Conservation (phyloP, 2,113 vertebrate species). For the Abramis brama region DNA sequence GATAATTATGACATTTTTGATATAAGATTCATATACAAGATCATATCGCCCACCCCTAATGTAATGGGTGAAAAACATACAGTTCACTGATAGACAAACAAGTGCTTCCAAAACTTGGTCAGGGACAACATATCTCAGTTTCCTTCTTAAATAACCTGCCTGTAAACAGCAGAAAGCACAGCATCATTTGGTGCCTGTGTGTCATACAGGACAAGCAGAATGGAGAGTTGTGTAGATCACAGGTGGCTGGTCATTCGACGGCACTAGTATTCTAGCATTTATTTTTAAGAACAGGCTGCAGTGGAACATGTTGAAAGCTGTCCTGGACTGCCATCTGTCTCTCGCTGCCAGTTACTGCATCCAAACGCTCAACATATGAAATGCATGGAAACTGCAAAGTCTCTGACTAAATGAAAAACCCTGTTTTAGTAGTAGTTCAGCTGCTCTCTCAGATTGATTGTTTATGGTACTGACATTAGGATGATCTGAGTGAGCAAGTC, state of each 20-base stretch:
- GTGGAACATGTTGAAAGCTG: not conserved
- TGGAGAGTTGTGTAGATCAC: not conserved
- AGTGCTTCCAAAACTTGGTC: no score
- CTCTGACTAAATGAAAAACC: not conserved
- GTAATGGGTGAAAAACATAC: no score
- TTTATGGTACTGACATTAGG: not conserved
- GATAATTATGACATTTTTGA: no score
- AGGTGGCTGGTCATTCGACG: not conserved
- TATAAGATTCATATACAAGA: no score
- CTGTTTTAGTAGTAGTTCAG: not conserved
- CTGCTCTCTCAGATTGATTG: not conserved
- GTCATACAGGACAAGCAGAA: not conserved
- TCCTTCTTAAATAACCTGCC: not conserved
- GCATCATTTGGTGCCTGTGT: slow-evolving; percentile 14
- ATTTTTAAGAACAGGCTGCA: not conserved
- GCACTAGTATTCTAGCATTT: not conserved
- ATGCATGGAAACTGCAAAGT: not conserved
- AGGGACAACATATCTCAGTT: not conserved
- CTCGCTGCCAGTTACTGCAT: not conserved
- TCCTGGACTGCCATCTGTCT: not conserved
- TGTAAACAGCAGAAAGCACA: not conserved
- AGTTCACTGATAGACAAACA: no score
- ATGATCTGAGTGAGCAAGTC: not conserved
- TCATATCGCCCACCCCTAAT: not conserved
- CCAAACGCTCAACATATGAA: not conserved